Conservation (phyloP, 2,797 vertebrate genomes). For the Xiphophorus birchmanni region DNA sequence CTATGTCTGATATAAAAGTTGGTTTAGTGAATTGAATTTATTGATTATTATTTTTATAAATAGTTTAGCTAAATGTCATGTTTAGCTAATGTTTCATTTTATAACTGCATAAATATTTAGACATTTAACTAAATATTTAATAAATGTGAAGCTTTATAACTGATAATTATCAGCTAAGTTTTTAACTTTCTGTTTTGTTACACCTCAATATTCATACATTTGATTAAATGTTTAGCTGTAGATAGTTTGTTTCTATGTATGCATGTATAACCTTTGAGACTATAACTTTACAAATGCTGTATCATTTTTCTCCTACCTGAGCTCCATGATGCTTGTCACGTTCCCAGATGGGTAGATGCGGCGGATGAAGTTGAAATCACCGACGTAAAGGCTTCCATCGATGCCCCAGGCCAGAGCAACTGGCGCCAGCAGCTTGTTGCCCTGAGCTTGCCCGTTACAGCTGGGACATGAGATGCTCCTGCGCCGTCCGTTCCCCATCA, state of each 20-base stretch:
- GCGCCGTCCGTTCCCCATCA: conserved; percentile 97
- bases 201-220: background rate
- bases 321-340: conserved; percentile 96
- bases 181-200: background rate
- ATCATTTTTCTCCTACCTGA: conserved; percentile 82
- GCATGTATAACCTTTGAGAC: background rate
- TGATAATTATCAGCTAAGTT: background rate
- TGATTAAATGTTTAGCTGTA: background rate
- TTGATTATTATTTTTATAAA: too few species aligned
- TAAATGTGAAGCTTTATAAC: background rate
- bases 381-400: conserved; percentile 95
- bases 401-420: conserved; percentile 94
- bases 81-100: too few species aligned
- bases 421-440: conserved; percentile 95
- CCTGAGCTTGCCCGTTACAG: conserved; percentile 96
- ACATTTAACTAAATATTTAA: too few species aligned
- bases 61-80: too few species aligned
- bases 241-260: background rate
- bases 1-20: background rate
- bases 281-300: background rate
- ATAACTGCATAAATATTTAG: too few species aligned
- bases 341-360: conserved; percentile 96
- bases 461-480: conserved; percentile 98
- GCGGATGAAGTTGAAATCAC: conserved; percentile 98
- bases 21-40: too few species aligned